A percentile compares a stretch with the other conserved stretches of the same genome.
Evolutionary conservation across 2,113 vertebrate genomes (phyloP).

Genomic region (Lampris megalopsis): DNA sequence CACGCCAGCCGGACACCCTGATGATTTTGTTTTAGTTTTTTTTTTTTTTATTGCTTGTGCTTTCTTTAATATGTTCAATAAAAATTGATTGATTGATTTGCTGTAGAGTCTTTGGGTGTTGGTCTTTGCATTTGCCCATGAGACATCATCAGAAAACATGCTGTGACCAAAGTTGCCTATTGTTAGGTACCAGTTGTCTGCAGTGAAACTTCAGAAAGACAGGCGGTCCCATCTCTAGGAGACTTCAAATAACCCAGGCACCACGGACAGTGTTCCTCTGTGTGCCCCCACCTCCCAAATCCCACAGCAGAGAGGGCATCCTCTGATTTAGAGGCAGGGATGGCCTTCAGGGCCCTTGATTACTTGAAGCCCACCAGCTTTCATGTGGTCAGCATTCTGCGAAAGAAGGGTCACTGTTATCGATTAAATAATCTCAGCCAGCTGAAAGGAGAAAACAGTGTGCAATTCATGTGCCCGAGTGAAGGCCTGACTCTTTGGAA

Average conservation of each 20-base stretch:
- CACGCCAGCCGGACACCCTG: no score
- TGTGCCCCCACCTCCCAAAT: constrained; percentile 55
- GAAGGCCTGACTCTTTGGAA: constrained; percentile 59
- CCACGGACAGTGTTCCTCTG: constrained; percentile 62
- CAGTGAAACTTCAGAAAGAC: constrained; percentile 51
- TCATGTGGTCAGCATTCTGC: constrained; percentile 78
- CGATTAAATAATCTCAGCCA: constrained; percentile 78
- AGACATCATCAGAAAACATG: constrained; percentile 34
- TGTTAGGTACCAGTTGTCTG: constrained; percentile 32
- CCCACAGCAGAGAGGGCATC: constrained; percentile 64
- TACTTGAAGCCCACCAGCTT: constrained; percentile 66
- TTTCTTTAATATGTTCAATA: no score
- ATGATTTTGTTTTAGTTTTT: no score
- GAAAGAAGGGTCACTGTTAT: constrained; percentile 79
- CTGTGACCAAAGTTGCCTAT: constrained; percentile 26
- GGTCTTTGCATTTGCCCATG: constrained; percentile 14
- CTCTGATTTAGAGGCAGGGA: constrained; percentile 68
- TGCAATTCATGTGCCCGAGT: constrained; percentile 72
- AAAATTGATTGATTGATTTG: no score
- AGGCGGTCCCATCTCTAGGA: constrained; percentile 43
- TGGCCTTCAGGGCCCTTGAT: constrained; percentile 72
- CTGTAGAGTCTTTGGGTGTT: constrained; percentile 13
- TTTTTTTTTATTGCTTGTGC: no score
- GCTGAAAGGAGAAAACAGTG: constrained; percentile 66
- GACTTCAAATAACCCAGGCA: constrained; percentile 43